These are phyloP conservation scores for Amblyjoppa fuscipennis DNA, from an alignment of 2,888 invertebrate genomes.

Conservation along the genomic window DNA sequence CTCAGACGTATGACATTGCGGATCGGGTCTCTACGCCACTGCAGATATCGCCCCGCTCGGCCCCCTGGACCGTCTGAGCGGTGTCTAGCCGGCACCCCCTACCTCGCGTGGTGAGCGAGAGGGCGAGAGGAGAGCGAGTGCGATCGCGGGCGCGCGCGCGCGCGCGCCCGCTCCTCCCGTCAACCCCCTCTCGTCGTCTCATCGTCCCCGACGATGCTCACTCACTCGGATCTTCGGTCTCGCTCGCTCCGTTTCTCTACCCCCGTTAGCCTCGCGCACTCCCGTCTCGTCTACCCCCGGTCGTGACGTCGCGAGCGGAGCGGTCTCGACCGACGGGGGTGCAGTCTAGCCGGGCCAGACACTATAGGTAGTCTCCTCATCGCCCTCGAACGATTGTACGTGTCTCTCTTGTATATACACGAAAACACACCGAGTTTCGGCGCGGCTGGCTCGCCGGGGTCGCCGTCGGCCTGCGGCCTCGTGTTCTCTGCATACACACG, in stretches of 20 bases:
- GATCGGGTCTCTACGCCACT: constrained; percentile 80
- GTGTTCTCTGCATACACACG: constrained; percentile 69
- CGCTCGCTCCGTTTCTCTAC: constrained; percentile 81
- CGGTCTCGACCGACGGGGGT: constrained; percentile 79
- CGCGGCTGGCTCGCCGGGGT: constrained; percentile 61
- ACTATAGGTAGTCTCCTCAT: constrained; percentile 76
- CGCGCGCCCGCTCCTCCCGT: constrained; percentile 79
- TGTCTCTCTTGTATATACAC: constrained; percentile 20
- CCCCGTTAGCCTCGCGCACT: constrained; percentile 83
- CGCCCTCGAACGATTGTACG: constrained; percentile 51
- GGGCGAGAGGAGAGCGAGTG: constrained; percentile 30
- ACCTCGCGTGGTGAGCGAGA: constrained; percentile 80
- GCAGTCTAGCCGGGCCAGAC: constrained; percentile 81
- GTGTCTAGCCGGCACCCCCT: constrained; percentile 85
- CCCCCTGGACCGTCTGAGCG: constrained; percentile 85
- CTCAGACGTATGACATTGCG: background rate
- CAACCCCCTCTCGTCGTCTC: constrained; percentile 72
- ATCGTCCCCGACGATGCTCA: constrained; percentile 62
- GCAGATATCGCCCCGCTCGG: constrained; percentile 79
- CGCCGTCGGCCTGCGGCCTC: constrained; percentile 73
- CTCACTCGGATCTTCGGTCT: constrained; percentile 80
- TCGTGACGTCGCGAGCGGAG: constrained; percentile 74
- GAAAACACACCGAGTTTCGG: constrained; percentile 53
- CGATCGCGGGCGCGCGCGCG: constrained; percentile 65
- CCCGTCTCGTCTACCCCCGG: constrained; percentile 80